Conservation (phyloP, 2,113 vertebrate species). For the Vulpes lagopus region DNA sequence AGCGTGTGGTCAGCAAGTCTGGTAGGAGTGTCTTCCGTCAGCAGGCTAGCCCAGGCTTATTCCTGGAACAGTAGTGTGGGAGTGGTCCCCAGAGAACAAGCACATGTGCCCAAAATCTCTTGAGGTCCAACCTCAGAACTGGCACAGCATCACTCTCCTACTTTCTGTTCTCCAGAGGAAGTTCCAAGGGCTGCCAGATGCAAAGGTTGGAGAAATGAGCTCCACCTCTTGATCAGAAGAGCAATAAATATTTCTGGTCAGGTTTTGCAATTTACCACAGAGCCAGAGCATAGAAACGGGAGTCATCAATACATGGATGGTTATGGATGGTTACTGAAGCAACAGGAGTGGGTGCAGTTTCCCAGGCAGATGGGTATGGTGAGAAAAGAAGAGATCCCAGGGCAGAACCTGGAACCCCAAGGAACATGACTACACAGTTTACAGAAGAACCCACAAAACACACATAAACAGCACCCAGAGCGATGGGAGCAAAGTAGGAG, state of each 20-base stretch:
- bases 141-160: background rate
- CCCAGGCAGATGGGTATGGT: background rate
- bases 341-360: background rate
- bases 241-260: background rate
- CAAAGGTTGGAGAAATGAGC: background rate
- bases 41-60: background rate
- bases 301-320: background rate
- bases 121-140: background rate
- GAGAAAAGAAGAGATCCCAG: background rate
- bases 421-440: background rate
- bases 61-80: rapidly evolving
- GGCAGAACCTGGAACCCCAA: background rate
- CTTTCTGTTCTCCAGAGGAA: background rate
- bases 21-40: background rate
- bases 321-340: background rate
- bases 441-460: background rate
- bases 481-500: background rate
- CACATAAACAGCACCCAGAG: background rate
- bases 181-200: background rate
- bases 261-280: background rate
- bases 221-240: background rate
- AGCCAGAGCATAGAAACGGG: background rate
- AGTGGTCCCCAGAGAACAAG: background rate
- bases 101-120: rapidly evolving
- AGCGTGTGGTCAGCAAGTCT: background rate